phyloP scores from a whole-genome alignment of 2,113 vertebrate species.

The Sylvietta virens region DNA sequence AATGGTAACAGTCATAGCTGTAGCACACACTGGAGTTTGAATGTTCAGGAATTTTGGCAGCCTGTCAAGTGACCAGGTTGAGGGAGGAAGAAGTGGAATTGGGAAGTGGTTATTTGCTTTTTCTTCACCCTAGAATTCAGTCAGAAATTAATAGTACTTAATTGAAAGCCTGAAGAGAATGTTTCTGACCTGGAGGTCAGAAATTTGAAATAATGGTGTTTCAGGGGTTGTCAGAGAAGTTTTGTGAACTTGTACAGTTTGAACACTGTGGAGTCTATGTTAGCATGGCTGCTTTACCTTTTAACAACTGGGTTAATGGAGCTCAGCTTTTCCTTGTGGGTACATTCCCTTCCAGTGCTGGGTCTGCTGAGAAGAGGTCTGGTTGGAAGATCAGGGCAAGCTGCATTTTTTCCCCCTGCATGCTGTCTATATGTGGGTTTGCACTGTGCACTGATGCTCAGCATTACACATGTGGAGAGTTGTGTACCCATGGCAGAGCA shows the following conservation, averaged over 20 bases:
- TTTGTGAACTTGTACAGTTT: neutral
- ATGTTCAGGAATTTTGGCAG: neutral
- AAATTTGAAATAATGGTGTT: neutral
- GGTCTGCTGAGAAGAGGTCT: neutral
- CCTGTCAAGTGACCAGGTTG: neutral
- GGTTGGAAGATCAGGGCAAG: neutral
- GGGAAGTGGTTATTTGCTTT: conserved; percentile 7
- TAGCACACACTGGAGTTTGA: neutral
- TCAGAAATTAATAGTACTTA: neutral
- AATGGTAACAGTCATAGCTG: neutral
- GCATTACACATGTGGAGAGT: neutral
- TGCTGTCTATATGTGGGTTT: neutral
- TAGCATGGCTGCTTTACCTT: neutral
- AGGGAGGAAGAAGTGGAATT: neutral
- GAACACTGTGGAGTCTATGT: neutral
- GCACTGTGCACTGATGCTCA: neutral
- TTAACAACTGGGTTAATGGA: neutral
- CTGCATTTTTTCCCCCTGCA: neutral
- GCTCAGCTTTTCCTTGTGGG: neutral
- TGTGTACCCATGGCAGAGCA: neutral
- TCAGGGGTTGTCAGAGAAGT: neutral
- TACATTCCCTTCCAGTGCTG: neutral
- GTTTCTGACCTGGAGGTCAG: conserved; percentile 1
- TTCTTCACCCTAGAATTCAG: neutral
- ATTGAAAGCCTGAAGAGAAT: neutral